Percentiles rank a stretch among this genome's conserved stretches.
Evolutionary conservation across 1,140 invertebrate species (phyloP).

Genomic region (Watersipora subatra): DNA sequence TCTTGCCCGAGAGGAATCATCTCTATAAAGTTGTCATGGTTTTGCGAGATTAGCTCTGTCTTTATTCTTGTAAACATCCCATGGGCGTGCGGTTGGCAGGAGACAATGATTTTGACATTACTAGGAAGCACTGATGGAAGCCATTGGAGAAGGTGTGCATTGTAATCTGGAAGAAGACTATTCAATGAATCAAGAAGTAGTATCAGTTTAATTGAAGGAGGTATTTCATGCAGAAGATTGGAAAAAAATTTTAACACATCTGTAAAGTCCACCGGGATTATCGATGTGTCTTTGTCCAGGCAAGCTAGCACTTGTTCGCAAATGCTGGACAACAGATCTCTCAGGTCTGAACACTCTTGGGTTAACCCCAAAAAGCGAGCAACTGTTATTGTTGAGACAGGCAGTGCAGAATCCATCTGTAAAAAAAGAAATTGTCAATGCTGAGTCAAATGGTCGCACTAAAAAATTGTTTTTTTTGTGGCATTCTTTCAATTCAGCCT

Average conservation of each 20-base stretch:
- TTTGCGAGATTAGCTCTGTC: constrained; percentile 13
- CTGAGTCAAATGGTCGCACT: too few species aligned
- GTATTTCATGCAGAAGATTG: constrained; percentile 18
- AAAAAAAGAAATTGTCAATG: constrained; percentile 13
- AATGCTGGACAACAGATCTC: constrained; percentile 81
- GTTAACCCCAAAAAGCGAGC: constrained; percentile 27
- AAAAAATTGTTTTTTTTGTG: too few species aligned
- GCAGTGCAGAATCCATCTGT: constrained; percentile 45
- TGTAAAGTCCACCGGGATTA: constrained; percentile 21
- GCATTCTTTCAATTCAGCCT: too few species aligned
- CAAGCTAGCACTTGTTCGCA: constrained; percentile 50
- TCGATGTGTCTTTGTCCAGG: constrained; percentile 10
- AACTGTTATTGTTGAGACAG: constrained; percentile 15
- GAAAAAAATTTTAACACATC: constrained; percentile 22
- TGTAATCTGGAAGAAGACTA: constrained; percentile 20
- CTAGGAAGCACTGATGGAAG: constrained; percentile 19
- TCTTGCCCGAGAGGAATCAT: constrained; percentile 14
- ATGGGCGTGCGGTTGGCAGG: constrained; percentile 16
- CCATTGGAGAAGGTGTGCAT: constrained; percentile 26
- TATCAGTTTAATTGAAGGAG: constrained; percentile 19
- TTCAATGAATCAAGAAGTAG: constrained; percentile 31
- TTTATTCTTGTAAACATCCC: constrained; percentile 17
- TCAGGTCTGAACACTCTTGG: constrained; percentile 45
- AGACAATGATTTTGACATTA: constrained; percentile 32
- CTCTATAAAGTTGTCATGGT: constrained; percentile 18